A percentile compares a stretch with the other conserved stretches of the same genome.
Conservation (phyloP, 2,797 vertebrate genomes). For the Micromesistius poutassou region DNA sequence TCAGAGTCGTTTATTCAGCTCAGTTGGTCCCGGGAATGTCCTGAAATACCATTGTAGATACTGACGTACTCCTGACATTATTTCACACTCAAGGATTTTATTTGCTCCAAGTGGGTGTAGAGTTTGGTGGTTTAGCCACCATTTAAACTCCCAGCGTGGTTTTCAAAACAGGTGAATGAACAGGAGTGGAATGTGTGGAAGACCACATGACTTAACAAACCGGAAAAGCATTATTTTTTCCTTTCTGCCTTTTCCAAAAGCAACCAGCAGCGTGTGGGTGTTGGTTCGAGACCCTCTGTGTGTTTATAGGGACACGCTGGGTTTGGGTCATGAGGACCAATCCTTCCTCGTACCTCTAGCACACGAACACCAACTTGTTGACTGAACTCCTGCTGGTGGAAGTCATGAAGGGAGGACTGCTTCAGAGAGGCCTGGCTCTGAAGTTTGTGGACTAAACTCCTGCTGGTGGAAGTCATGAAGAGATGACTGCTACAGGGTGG, state of each 20-base stretch:
- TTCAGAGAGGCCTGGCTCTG: too few relatives aligned
- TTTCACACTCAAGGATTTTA: background rate
- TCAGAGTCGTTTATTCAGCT: background rate
- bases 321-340: background rate
- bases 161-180: too few relatives aligned
- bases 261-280: background rate
- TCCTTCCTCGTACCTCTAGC: background rate
- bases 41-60: background rate
- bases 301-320: background rate
- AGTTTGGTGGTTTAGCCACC: background rate
- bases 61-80: background rate
- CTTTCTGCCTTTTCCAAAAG: background rate
- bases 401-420: too few relatives aligned
- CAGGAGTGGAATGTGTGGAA: background rate
- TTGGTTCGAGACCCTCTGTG: background rate
- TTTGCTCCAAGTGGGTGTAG: background rate
- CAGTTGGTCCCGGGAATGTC: background rate
- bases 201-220: background rate
- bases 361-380: background rate
- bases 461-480: background rate
- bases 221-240: background rate
- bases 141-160: background rate
- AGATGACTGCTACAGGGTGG: background rate
- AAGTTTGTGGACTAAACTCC: background rate
- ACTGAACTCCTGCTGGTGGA: background rate